These are phyloP conservation scores for Micronycteris hirsuta DNA, from an alignment of 2,113 vertebrate species.

Conservation along the genomic window DNA sequence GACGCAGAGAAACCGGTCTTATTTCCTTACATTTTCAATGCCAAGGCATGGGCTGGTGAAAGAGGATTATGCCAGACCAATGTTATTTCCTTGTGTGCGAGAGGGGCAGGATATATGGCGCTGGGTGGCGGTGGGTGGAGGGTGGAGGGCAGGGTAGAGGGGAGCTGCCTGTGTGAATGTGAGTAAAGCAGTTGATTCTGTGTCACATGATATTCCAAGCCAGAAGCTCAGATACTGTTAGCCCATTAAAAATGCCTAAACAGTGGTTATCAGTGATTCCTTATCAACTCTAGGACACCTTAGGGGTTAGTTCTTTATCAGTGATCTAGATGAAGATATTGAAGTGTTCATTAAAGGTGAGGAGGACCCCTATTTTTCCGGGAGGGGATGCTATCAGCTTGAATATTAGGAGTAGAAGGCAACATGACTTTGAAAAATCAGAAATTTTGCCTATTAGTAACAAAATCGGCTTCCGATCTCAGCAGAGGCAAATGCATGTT, in stretches of 20 bases:
- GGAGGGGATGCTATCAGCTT: neutral
- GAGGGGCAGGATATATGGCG: neutral
- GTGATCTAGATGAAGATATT: neutral
- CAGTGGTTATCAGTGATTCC: neutral
- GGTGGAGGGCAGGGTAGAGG: neutral
- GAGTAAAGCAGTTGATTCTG: neutral
- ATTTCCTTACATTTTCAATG: conserved; percentile 54
- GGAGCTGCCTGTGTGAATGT: neutral
- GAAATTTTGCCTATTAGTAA: neutral
- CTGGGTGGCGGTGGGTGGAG: neutral
- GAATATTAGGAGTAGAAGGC: neutral
- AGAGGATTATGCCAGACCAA: conserved; percentile 38
- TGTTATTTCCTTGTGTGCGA: conserved; percentile 55
- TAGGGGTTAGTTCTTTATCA: neutral
- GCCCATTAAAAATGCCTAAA: neutral
- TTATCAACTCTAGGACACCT: neutral
- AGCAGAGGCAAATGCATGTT: neutral
- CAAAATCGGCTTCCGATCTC: neutral
- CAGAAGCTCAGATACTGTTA: neutral
- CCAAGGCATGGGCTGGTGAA: conserved; percentile 32
- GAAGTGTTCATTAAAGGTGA: neutral
- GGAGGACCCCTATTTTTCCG: neutral
- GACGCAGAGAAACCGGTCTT: neutral
- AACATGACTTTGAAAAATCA: neutral
- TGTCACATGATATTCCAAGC: neutral